phyloP scores from a whole-genome alignment of 2,797 vertebrate species.

The Cynodonichthys magdalenae region DNA sequence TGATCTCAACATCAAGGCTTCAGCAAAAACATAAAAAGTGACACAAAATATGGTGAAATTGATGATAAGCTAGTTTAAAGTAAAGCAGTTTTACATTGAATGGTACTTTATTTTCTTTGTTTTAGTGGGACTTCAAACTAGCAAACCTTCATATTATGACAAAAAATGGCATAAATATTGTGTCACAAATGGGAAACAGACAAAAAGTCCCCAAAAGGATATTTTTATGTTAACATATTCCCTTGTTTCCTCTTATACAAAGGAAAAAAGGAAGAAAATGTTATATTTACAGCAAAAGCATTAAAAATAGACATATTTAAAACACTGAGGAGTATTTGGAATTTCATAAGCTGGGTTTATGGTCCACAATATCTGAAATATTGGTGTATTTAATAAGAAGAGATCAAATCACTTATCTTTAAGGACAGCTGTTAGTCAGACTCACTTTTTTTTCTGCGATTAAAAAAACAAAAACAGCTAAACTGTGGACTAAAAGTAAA shows the following conservation, averaged over 20 bases:
- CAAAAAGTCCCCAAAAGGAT: constrained; percentile 21
- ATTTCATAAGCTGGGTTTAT: constrained; percentile 32
- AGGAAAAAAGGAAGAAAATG: constrained; percentile 2
- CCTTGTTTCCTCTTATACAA: constrained; percentile 19
- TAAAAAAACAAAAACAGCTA: no score
- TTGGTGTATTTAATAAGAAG: no score
- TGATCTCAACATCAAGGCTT: no score
- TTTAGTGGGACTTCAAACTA: not conserved
- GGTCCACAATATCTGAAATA: no score
- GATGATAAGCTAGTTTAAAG: no score
- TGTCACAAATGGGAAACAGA: constrained; percentile 26
- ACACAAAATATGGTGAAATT: no score
- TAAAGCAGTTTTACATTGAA: not conserved
- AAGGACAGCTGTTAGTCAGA: no score
- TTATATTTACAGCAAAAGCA: constrained; percentile 36
- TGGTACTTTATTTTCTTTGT: not conserved
- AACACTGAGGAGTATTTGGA: constrained; percentile 50
- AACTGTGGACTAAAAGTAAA: no score
- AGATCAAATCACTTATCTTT: no score
- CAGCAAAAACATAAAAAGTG: no score
- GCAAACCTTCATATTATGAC: not conserved
- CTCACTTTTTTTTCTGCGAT: no score
- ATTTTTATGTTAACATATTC: not conserved
- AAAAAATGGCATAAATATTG: not conserved
- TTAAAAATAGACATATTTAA: constrained; percentile 46